These are phyloP conservation scores for Samia ricini DNA, from an alignment of 1,140 invertebrate species.

Conservation along the genomic window DNA sequence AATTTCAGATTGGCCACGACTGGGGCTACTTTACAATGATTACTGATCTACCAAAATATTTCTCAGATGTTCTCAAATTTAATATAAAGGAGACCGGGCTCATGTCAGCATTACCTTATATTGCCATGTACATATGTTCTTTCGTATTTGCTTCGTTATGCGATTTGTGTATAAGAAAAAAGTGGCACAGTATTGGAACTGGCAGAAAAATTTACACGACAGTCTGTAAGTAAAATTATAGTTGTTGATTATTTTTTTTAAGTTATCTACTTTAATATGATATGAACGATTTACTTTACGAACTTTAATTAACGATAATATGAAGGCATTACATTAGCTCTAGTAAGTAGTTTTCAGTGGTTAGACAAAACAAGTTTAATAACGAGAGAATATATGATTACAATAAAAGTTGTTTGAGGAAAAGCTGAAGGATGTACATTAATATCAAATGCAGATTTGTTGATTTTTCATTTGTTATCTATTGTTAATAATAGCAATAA, in stretches of 20 bases:
- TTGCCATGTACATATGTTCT: constrained; percentile 85
- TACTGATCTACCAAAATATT: constrained; percentile 94
- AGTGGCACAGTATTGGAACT: constrained; percentile 79
- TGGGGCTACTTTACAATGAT: constrained; percentile 97
- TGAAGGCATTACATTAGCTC: too few species aligned
- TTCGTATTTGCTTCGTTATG: constrained; percentile 81
- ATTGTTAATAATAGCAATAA: too few species aligned
- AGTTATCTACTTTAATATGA: too few species aligned
- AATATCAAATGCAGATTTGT: too few species aligned
- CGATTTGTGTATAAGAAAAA: constrained; percentile 80
- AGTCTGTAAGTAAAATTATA: constrained; percentile 74
- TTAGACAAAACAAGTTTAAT: too few species aligned
- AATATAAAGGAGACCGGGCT: constrained; percentile 86
- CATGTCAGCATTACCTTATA: constrained; percentile 84
- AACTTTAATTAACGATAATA: too few species aligned
- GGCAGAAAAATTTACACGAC: constrained; percentile 86
- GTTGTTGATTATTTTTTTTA: background rate
- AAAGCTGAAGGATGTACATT: too few species aligned
- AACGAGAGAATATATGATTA: too few species aligned
- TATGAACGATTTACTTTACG: too few species aligned
- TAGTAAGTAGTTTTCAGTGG: too few species aligned
- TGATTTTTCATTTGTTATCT: too few species aligned
- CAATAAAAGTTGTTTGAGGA: too few species aligned
- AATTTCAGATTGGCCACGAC: constrained; percentile 84
- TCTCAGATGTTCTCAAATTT: constrained; percentile 91